A percentile compares a stretch with the other conserved stretches of the same genome.
These are phyloP conservation scores for Pseudocheirus occidentalis DNA, from an alignment of 2,797 vertebrate genomes.

Conservation along the genomic window DNA sequence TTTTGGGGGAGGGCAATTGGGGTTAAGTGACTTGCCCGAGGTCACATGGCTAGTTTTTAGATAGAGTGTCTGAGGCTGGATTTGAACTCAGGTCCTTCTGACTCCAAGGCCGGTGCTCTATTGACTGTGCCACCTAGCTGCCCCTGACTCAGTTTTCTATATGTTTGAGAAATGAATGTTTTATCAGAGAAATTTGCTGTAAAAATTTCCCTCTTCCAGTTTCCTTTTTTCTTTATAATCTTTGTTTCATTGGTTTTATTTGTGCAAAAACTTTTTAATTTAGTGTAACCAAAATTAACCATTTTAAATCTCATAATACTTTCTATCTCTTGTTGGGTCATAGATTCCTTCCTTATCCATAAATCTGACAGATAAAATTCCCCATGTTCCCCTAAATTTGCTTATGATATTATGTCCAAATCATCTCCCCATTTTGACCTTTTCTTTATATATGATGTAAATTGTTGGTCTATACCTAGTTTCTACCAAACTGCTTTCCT, in stretches of 20 bases:
- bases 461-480: not conserved
- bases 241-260: not conserved
- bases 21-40: too few species aligned
- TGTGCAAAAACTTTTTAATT: not conserved
- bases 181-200: not conserved
- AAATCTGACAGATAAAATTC: not conserved
- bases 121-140: too few species aligned
- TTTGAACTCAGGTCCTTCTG: too few species aligned
- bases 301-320: not conserved
- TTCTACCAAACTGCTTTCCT: not conserved
- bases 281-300: not conserved
- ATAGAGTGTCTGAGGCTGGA: too few species aligned
- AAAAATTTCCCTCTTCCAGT: not conserved
- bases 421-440: not conserved
- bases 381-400: not conserved
- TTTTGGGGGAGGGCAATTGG: too few species aligned
- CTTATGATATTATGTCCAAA: not conserved
- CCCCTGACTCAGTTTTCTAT: too few species aligned
- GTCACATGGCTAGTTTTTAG: too few species aligned
- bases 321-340: not conserved
- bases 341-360: not conserved
- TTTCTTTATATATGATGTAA: not conserved
- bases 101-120: too few species aligned
- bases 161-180: not conserved
- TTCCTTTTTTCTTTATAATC: not conserved